Base-by-base conservation (phyloP, 2,888 invertebrate species). In the Coelopa pilipes region DNA sequence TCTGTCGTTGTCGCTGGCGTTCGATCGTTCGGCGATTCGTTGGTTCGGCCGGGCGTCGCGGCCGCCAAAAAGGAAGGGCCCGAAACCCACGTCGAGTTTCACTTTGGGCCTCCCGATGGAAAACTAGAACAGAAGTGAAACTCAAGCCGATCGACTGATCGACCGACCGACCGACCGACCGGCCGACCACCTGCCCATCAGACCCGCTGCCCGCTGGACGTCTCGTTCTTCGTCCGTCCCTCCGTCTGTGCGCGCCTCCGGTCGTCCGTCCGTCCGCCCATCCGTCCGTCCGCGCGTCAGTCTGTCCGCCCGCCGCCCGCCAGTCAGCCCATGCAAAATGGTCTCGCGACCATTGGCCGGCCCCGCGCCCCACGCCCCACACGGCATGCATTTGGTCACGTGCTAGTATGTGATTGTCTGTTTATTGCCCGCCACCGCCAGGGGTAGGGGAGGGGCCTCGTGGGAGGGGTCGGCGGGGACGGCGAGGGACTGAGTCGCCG, bases 51-150 rank as follows among this genome's bases (percentile, higher is more conserved):
- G 15, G 1, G 12, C 12, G 46, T 57, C 13, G 47, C 21, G 47
- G 5, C 45, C 50, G 19, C 50, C 49, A 62, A 24, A 21, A 45
- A 19, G 45, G 46, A 15, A 4, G 9, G 45, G 49, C 50, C 12
- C 19, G n/a, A 66, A 21, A 19, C 47, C 60, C 49, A 0, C 13
- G 34, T n/a, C n/a, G 60, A 69, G 74, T 80, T 80, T 80, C 79
- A 80, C 79, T 78, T 78, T 75, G 73, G 17, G 24, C 24, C 77
- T 74, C 73, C 70, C 60, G 69, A 74, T 76, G 76, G 71, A 73
- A 82, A 85, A 84, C 82, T 85, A 85, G 85, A 85, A 85, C 85
- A 84, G 80, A 83, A 84, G 85, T 85, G 85, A 85, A 85, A 85
- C 81, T 85, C 82, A n/a, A n/a, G n/a, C n/a, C n/a, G n/a, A n/a